phyloP scores from a whole-genome alignment of 2,113 vertebrate genomes.

The Percopsis transmontana region DNA sequence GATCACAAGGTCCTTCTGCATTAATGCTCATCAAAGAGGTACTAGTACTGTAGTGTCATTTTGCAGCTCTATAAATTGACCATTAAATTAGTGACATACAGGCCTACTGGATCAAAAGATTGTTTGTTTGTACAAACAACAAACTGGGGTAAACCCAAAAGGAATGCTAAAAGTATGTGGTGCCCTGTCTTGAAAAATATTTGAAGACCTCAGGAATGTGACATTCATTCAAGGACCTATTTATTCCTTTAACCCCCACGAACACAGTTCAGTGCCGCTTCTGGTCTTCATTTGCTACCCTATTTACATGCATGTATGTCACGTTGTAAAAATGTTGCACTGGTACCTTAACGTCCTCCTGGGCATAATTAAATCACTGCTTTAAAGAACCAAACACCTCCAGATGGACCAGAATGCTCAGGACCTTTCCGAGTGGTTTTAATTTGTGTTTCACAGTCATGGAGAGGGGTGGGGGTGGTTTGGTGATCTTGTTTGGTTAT shows the following conservation, averaged over 20 bases:
- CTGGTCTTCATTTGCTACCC: conserved; percentile 52
- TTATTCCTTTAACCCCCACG: conserved; percentile 22
- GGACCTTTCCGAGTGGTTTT: conserved; percentile 56
- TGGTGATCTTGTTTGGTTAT: conserved; percentile 57
- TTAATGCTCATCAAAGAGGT: too few relatives aligned
- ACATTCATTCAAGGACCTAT: conserved; percentile 18
- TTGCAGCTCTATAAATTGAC: too few relatives aligned
- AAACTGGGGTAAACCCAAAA: conserved; percentile 8
- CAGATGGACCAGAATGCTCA: conserved; percentile 8
- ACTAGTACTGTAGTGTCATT: too few relatives aligned
- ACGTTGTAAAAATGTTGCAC: conserved; percentile 55
- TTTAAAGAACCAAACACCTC: conserved; percentile 55
- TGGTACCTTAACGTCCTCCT: conserved; percentile 47
- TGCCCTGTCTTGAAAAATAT: background rate
- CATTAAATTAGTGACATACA: too few relatives aligned
- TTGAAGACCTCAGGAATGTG: conserved; percentile 10
- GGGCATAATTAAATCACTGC: conserved; percentile 51
- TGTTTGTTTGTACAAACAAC: too few relatives aligned
- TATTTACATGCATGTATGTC: conserved; percentile 66
- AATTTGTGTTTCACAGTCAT: conserved; percentile 53
- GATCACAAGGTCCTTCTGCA: too few relatives aligned
- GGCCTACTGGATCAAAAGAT: too few relatives aligned
- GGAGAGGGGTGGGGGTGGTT: conserved; percentile 22
- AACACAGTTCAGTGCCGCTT: conserved; percentile 27
- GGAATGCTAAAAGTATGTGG: background rate